These are phyloP conservation scores for Calcarius ornatus DNA, from an alignment of 2,113 vertebrate species.

Conservation along the genomic window DNA sequence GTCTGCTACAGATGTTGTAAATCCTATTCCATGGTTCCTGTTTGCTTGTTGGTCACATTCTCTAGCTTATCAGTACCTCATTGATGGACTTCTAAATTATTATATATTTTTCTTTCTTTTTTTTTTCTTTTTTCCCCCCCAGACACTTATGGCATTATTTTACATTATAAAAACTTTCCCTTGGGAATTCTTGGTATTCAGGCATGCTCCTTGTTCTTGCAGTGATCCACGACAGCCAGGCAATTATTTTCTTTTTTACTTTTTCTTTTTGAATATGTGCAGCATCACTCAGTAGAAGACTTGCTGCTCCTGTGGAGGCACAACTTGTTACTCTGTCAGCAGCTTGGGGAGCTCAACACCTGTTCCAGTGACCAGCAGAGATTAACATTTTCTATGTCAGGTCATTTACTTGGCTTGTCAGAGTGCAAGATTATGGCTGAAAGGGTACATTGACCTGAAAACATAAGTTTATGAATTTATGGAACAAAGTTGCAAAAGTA, in stretches of 20 bases:
- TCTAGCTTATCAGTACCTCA: background rate
- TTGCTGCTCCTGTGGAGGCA: background rate
- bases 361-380: background rate
- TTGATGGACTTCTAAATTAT: background rate
- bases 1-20: background rate
- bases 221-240: background rate
- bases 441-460: background rate
- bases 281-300: background rate
- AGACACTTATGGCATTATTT: background rate
- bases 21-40: background rate
- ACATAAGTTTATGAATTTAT: background rate
- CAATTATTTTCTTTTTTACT: background rate
- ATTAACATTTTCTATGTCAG: background rate
- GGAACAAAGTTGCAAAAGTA: background rate
- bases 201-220: background rate
- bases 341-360: background rate
- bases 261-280: background rate
- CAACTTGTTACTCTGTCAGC: background rate
- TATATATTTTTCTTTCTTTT: fast-evolving
- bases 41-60: background rate
- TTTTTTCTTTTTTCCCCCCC: fast-evolving
- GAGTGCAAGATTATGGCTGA: background rate
- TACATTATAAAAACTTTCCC: background rate
- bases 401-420: background rate
- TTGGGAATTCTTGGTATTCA: background rate